Conservation (phyloP, 1,140 invertebrate species). For the Akabosia matsudoensis region DNA sequence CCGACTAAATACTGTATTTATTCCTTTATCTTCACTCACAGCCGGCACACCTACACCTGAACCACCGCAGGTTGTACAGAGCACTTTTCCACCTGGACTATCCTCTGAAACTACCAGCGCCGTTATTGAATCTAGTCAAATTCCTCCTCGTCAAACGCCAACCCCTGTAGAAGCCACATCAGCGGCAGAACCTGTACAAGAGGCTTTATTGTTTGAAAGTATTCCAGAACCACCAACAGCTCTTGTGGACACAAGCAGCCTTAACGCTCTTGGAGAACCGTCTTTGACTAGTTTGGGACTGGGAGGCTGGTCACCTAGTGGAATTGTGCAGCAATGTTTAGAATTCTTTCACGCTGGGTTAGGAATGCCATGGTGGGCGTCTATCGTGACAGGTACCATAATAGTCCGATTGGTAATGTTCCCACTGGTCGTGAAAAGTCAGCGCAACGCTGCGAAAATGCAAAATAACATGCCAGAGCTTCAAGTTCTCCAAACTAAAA, state of each 20-base stretch:
- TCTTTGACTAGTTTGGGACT: slow-evolving; percentile 75
- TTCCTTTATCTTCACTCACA: too few relatives aligned
- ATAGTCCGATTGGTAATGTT: slow-evolving; percentile 70
- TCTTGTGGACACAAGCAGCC: slow-evolving; percentile 40
- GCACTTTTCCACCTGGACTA: background rate
- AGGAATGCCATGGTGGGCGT: slow-evolving; percentile 84
- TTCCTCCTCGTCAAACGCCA: background rate
- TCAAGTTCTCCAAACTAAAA: slow-evolving; percentile 71
- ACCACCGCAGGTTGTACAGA: background rate
- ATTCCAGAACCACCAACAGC: slow-evolving; percentile 41
- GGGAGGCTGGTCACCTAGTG: slow-evolving; percentile 70
- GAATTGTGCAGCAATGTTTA: slow-evolving; percentile 71
- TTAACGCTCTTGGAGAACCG: slow-evolving; percentile 63
- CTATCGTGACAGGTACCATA: slow-evolving; percentile 75
- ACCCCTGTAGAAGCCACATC: background rate
- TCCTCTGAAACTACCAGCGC: too few relatives aligned
- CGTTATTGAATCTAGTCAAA: too few relatives aligned
- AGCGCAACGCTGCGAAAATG: slow-evolving; percentile 73
- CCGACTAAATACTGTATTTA: too few relatives aligned
- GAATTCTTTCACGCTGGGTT: slow-evolving; percentile 74
- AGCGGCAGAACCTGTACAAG: background rate
- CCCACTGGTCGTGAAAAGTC: slow-evolving; percentile 74
- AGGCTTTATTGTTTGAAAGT: slow-evolving; percentile 7
- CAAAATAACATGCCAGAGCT: slow-evolving; percentile 77
- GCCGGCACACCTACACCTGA: background rate